Conservation (phyloP, 2,113 vertebrate genomes). For the Scartelaos histophorus region DNA sequence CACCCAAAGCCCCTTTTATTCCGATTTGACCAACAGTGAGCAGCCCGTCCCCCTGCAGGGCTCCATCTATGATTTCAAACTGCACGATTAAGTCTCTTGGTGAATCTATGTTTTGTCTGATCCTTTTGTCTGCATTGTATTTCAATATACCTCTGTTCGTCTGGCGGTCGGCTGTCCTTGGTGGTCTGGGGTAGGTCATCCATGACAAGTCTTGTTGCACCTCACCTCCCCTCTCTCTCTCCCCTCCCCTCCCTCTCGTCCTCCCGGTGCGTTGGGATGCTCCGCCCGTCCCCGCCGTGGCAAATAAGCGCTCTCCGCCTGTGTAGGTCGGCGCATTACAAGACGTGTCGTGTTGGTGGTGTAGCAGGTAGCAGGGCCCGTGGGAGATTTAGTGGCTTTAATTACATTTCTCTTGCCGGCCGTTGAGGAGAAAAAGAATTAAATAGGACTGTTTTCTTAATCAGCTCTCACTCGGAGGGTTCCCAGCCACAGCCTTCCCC, state of each 20-base stretch:
- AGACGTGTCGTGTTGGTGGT: conserved; percentile 68
- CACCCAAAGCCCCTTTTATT: no score
- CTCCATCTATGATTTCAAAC: background rate
- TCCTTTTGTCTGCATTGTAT: conserved; percentile 15
- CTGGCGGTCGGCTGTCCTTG: conserved; percentile 39
- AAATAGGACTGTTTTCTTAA: conserved; percentile 78
- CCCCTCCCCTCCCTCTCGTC: conserved; percentile 1
- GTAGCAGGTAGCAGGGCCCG: conserved; percentile 70
- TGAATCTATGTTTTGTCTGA: conserved; percentile 9
- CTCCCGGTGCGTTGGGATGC: conserved; percentile 22
- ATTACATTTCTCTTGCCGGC: conserved; percentile 78
- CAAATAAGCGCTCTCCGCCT: conserved; percentile 48
- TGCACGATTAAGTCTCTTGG: conserved; percentile 1
- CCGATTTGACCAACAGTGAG: no score
- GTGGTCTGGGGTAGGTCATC: conserved; percentile 35
- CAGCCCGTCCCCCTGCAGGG: background rate
- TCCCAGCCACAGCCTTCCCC: conserved; percentile 64
- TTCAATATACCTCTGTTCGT: conserved; percentile 24
- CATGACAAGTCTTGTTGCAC: conserved; percentile 17
- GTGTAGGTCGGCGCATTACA: conserved; percentile 73
- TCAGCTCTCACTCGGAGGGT: conserved; percentile 72
- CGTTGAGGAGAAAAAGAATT: conserved; percentile 75
- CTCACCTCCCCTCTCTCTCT: background rate
- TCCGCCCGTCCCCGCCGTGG: conserved; percentile 35
- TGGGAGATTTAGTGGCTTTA: conserved; percentile 75